Evolutionary conservation across 2,888 invertebrate genomes (phyloP), one percentile per base, ranked within the genome.

Genomic region (Morpho deidamia): DNA sequence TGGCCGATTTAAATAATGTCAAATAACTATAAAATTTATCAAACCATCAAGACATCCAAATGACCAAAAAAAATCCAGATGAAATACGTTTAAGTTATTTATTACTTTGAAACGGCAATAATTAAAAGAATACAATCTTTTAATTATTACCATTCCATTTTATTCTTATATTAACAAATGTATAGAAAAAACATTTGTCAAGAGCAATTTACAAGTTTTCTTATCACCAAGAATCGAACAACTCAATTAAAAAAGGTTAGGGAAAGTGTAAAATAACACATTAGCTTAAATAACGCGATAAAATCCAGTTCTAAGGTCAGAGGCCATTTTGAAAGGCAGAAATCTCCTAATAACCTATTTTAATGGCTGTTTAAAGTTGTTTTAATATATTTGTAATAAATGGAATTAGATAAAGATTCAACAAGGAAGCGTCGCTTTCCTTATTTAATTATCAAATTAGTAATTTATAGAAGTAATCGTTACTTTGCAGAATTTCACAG

Each of bases 271-370:
- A 48, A 40, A 48, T 14, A 35, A 51, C 40, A 40, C 35, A 47
- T 35, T 32, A 33, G 42, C 43, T 47, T 11, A 48, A 33, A 39
- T 38, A 46, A 41, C 11, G 9, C 38, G 40, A 55, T 37, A 51
- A 51, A 47, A 47, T 46, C 46, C 39, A 23, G 44, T 49, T 44
- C 44, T 42, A 23, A 45, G 50, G 56, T 56, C 53, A 56, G 23
- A 51, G 46, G 53, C 11, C 44, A 53, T 38, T 23, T 35, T 41
- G 9, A 23, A 44, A 44, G 44, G 32, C 14, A 48, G 48, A 48
- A 44, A 48, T 48, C 55, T 52, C 44, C 49, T 50, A 34, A 14
- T 23, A 53, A 52, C 44, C 11, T 40, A 11, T 44, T 41, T 49
- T 46, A 7, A 7, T 7, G 41, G 44, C 49, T 49, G 37, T 48